Base-by-base conservation (phyloP, 2,888 invertebrate genomes). In the Scaptodrosophila latifasciaeformis region DNA sequence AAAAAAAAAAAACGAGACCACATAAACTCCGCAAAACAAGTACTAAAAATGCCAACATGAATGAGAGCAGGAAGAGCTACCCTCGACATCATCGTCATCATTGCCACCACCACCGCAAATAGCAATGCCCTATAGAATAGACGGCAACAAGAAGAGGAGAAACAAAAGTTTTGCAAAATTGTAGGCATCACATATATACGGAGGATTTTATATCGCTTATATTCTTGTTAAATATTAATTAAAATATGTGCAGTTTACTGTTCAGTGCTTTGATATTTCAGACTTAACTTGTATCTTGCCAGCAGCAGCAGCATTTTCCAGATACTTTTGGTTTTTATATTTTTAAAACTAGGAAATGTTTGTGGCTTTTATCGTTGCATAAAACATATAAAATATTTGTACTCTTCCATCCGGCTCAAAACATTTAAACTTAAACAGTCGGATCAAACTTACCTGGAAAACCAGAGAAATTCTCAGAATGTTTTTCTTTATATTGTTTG, bases 211-310 rank as follows among this genome's bases (percentile, higher is more conserved):
- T 61, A 64, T 65, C 62, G 69, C 65, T 72, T 70, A 67, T 71
- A 67, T 70, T 67, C 77, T 70, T 81, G 82, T 82, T 82, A 80
- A 82, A 82, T 81, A 81, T 82, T 82, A 82, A 82, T 82, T 82
- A 82, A 82, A 82, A 79, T 76, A 62, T 68, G 58, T 64, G 48
- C 34, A 51, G n/a, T 53, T 62, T 70, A 40, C 48, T 56, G 60
- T 60, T 58, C 52, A 54, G 34, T 34, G 49, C 43, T 43, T 54
- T 49, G 42, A 2, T 44, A 13, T 18, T 30, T 42, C 35, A n/a
- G n/a, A n/a, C n/a, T n/a, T n/a, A n/a, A n/a, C n/a, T n/a, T n/a
- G n/a, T n/a, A n/a, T n/a, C n/a, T n/a, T n/a, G n/a, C n/a, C n/a
- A n/a, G n/a, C n/a, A n/a, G n/a, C n/a, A n/a, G n/a, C n/a, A n/a